These are phyloP conservation scores for Brachypalpus laphriformis DNA, from an alignment of 2,888 invertebrate species.

Conservation along the genomic window DNA sequence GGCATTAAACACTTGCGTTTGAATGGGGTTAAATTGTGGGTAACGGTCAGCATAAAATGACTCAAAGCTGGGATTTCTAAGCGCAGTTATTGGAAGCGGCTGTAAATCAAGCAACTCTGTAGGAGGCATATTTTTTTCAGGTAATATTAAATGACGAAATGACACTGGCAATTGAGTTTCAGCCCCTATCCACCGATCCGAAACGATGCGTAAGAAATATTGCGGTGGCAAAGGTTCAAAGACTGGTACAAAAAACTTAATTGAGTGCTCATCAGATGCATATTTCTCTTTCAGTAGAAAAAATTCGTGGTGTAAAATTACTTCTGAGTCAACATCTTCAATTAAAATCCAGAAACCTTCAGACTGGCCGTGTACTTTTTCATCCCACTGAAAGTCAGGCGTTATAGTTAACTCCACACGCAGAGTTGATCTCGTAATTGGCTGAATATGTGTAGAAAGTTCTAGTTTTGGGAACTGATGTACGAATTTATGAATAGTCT, in stretches of 20 bases:
- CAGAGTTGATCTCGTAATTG: slow-evolving; percentile 96
- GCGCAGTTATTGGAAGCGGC: slow-evolving; percentile 96
- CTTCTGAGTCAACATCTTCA: slow-evolving; percentile 94
- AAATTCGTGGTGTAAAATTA: slow-evolving; percentile 97
- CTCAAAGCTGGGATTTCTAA: slow-evolving; percentile 94
- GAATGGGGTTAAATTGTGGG: slow-evolving; percentile 98
- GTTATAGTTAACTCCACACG: slow-evolving; percentile 98
- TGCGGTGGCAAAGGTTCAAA: slow-evolving; percentile 99
- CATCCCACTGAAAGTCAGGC: slow-evolving; percentile 99
- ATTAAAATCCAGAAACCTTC: slow-evolving; percentile 95
- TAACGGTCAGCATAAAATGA: slow-evolving; percentile 92
- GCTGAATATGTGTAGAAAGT: slow-evolving; percentile 98
- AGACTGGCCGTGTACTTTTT: slow-evolving; percentile 92
- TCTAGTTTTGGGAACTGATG: slow-evolving; percentile 99
- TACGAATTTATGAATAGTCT: slow-evolving; percentile 92
- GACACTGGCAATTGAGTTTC: slow-evolving; percentile 98
- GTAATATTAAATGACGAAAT: slow-evolving; percentile 97
- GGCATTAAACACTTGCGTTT: slow-evolving; percentile 99
- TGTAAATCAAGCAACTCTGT: slow-evolving; percentile 98
- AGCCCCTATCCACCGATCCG: slow-evolving; percentile 96
- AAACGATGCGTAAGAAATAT: slow-evolving; percentile 96
- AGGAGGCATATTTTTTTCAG: slow-evolving; percentile 98
- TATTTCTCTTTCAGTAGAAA: slow-evolving; percentile 97
- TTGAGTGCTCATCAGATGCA: slow-evolving; percentile 95
- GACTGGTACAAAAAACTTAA: slow-evolving; percentile 99